Conservation (phyloP, 1,140 invertebrate species). For the Archegozetes longisetosus region DNA sequence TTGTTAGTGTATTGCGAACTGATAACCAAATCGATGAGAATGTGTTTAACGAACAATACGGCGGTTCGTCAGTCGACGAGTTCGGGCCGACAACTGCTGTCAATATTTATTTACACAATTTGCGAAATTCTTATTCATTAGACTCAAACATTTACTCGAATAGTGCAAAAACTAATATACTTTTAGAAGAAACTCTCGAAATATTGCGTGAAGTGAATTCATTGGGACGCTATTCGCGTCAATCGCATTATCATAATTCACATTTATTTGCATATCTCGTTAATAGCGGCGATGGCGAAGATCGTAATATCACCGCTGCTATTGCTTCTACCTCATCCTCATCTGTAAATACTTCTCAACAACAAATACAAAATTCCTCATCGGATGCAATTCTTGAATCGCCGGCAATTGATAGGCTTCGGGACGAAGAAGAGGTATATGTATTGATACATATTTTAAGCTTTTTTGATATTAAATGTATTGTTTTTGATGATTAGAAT, state of each 20-base stretch:
- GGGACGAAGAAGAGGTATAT: too few species aligned
- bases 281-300: neutral
- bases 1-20: conserved; percentile 2
- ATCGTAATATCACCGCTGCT: neutral
- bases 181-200: neutral
- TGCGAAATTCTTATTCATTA: neutral
- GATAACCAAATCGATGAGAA: neutral
- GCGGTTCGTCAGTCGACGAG: neutral
- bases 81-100: neutral
- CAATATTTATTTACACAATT: neutral
- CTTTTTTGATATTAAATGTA: too few species aligned
- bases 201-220: neutral
- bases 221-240: conserved; percentile 6
- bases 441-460: too few species aligned
- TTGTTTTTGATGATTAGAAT: too few species aligned
- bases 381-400: too few species aligned
- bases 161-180: neutral
- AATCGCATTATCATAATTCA: neutral
- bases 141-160: neutral
- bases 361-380: neutral
- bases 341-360: neutral
- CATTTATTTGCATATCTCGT: conserved; percentile 11
- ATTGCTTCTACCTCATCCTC: neutral
- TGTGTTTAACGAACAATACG: neutral
- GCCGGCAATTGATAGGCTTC: too few species aligned